Base-by-base conservation (phyloP, 2,797 vertebrate species). In the Cyclopterus lumpus region DNA sequence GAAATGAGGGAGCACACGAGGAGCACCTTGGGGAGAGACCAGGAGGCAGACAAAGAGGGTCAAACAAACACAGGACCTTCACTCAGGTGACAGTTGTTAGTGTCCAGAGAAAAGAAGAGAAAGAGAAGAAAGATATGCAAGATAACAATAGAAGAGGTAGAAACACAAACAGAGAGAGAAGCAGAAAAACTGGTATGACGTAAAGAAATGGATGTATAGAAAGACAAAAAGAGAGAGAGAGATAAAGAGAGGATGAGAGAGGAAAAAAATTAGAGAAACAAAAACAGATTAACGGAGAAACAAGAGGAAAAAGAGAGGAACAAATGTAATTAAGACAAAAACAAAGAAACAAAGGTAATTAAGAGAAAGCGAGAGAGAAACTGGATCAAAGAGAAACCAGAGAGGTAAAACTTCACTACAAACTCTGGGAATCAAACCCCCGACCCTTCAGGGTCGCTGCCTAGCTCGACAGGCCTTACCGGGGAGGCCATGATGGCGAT, bases 401-500 rank as follows among this genome's bases (percentile, higher is more conserved):
- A 16, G 2, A 18, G 42, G 38, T 40, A n/a, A 24, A 51, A 51
- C 49, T 22, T 24, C 9, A 22, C 6, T 1, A 10, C 46, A 5
- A 16, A 15, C 58, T 60, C 34, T 5, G 22, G 36, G 38, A 42
- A 26, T 44, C 11, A 22, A 38, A 22, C 11, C 51, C 22, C 24
- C 3, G 2, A 22, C n/a, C 48, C 46, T 8, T n/a, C 18, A 0
- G 16, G 5, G 54, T 20, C 9, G 6, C 5, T 15, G 34, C 11
- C n/a, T 24, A 24, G 58, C 58, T 38, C 57, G 1, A 14, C 1
- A 4, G 22, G 40, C 3, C 79, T 28, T 63, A 95, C 91, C 34
- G 95, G 95, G 0, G 97, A 94, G 73, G 98, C 97, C 0, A 96
- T 97, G 80, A 97, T 87, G 7, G 98, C 97, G 20, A 99, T 97